Conservation (phyloP, 2,797 vertebrate genomes). For the Nothura maculosa region DNA sequence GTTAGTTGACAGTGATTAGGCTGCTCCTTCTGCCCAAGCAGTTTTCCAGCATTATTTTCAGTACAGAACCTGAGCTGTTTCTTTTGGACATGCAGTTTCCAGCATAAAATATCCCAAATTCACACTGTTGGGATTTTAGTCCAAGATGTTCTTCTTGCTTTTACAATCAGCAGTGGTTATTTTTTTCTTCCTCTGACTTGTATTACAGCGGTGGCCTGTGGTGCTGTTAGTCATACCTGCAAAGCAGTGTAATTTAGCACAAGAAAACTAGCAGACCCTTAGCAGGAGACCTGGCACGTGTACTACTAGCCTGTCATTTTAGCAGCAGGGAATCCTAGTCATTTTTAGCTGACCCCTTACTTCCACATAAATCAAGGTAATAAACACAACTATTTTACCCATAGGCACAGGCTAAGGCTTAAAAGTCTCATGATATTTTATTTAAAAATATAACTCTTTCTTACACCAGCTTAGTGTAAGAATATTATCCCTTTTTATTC, state of each 20-base stretch:
- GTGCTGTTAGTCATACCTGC: constrained; percentile 74
- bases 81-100: constrained; percentile 10
- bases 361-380: constrained; percentile 87
- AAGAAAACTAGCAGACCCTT: constrained; percentile 79
- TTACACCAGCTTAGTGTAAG: constrained; percentile 32
- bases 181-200: constrained; percentile 57
- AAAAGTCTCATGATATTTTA: constrained; percentile 69
- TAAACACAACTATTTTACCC: constrained; percentile 74
- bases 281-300: constrained; percentile 80
- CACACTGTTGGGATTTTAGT: constrained; percentile 60
- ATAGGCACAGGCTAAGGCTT: constrained; percentile 59
- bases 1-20: not conserved
- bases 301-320: constrained; percentile 85
- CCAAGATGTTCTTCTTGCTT: constrained; percentile 63
- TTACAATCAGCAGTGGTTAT: constrained; percentile 60
- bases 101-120: constrained; percentile 50
- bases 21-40: not conserved
- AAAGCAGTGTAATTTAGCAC: constrained; percentile 77
- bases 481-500: constrained; percentile 48
- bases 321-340: constrained; percentile 83
- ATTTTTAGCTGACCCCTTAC: constrained; percentile 83
- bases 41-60: constrained; percentile 35
- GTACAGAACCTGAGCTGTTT: constrained; percentile 9
- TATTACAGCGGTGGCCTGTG: constrained; percentile 50
- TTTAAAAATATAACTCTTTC: constrained; percentile 49